Base-by-base conservation (phyloP, 2,113 vertebrate species). In the Egretta garzetta region DNA sequence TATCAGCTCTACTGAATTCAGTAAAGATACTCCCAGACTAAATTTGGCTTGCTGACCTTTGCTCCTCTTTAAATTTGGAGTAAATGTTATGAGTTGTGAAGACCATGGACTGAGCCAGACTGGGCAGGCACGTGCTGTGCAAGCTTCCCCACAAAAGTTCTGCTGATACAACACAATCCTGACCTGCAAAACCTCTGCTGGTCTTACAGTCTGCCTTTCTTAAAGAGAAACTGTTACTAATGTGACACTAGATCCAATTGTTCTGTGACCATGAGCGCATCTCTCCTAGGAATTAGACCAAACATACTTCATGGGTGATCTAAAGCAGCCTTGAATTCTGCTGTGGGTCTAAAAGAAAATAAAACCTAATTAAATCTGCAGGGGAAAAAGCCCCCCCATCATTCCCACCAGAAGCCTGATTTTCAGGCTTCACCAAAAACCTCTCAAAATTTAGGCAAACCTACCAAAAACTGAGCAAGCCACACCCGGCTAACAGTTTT, bases 121-220 rank as follows among this genome's bases (percentile, higher is more conserved):
- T 76, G 83, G 41, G 80, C 77, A 97, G 93, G 89, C 97, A 97
- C 94, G 91, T 97, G 97, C 96, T 94, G 47, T 63, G 66, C 85
- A 88, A 96, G 88, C 94, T 94, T 97, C 94, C 93, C 93, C 93
- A 80, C 96, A 94, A 70, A 87, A 86, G 66, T 96, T 97, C 81
- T 97, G 97, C 97, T 96, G 95, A 97, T 95, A 90, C 95, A 94
- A 83, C 97, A 96, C 41, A 96, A 97, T 96, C 89, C 91, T 96
- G 97, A 96, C 81, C 96, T 93, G 87, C 73, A 84, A 94, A 93
- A 96, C 93, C 73, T 88, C 92, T 77, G 41, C 87, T 88, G 67
- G 37, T 89, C 76, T 94, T 62, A 53, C 37, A 79, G 80, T 86
- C 85, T 90, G 92, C 43, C 56, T 88, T 85, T 93, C 97, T 97